Evolutionary conservation across 2,888 invertebrate genomes (phyloP).

Genomic region (Platerodrilus igneus): DNA sequence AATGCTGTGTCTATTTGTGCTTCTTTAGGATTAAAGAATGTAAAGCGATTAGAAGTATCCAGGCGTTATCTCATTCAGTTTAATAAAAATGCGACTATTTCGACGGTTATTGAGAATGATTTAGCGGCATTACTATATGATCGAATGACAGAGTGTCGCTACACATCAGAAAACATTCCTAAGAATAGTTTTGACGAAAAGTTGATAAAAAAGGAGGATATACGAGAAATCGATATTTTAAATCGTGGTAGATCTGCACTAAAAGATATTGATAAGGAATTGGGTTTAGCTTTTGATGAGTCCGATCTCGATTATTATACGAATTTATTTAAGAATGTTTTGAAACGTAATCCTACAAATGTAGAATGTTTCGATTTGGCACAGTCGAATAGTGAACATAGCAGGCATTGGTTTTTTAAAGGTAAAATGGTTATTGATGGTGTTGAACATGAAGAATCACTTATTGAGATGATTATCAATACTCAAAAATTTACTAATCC

Average conservation of each 20-base stretch:
- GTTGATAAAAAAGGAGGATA: conserved; percentile 61
- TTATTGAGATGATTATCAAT: conserved; percentile 89
- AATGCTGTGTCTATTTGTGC: conserved; percentile 94
- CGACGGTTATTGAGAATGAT: conserved; percentile 45
- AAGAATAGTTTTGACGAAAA: conserved; percentile 64
- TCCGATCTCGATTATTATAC: conserved; percentile 91
- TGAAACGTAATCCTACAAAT: conserved; percentile 90
- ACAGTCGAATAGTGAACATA: conserved; percentile 97
- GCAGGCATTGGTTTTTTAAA: conserved; percentile 98
- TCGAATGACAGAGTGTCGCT: conserved; percentile 90
- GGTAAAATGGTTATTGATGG: conserved; percentile 85
- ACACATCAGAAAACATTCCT: conserved; percentile 62
- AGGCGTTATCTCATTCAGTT: conserved; percentile 68
- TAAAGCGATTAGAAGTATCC: conserved; percentile 78
- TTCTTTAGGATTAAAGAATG: conserved; percentile 70
- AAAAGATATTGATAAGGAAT: conserved; percentile 59
- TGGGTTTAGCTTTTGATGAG: conserved; percentile 85
- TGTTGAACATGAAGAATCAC: conserved; percentile 67
- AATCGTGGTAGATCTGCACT: conserved; percentile 72
- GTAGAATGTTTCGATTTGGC: conserved; percentile 98
- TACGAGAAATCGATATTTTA: conserved; percentile 81
- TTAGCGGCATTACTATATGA: conserved; percentile 71
- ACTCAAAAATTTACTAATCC: conserved; percentile 81
- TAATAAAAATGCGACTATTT: conserved; percentile 42
- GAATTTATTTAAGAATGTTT: conserved; percentile 73